Conservation (phyloP, 2,888 invertebrate species). For the Diaprepes abbreviatus region DNA sequence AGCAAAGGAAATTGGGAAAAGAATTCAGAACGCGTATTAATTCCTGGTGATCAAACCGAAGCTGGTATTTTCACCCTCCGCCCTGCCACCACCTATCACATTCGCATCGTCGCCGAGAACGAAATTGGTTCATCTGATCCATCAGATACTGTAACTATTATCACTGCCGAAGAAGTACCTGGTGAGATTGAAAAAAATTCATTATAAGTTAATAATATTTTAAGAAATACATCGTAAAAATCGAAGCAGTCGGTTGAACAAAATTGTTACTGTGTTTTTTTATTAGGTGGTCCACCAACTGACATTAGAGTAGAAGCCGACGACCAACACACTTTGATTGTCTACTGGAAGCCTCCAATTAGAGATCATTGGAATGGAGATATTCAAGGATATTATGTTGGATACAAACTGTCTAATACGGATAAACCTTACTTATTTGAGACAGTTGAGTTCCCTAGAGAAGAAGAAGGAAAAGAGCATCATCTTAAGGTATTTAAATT, state of each 20-base stretch:
- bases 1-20: conserved; percentile 86
- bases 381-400: conserved; percentile 91
- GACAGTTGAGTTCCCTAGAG: conserved; percentile 91
- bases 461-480: conserved; percentile 93
- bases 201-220: too few relatives aligned
- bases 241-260: too few relatives aligned
- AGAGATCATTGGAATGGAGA: conserved; percentile 94
- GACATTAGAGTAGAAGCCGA: conserved; percentile 88
- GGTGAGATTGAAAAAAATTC: conserved; percentile 32
- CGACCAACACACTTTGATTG: conserved; percentile 88
- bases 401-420: conserved; percentile 86
- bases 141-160: conserved; percentile 93
- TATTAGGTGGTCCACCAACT: conserved; percentile 82
- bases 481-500: conserved; percentile 73
- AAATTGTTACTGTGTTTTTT: too few relatives aligned
- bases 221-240: too few relatives aligned
- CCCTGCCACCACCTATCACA: conserved; percentile 93
- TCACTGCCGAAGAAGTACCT: conserved; percentile 91
- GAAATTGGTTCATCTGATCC: conserved; percentile 93
- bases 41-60: conserved; percentile 90
- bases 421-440: conserved; percentile 92
- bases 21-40: conserved; percentile 88
- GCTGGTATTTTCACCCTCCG: conserved; percentile 90
- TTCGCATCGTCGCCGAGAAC: conserved; percentile 93
- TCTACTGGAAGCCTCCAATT: conserved; percentile 92